Evolutionary conservation across 2,888 invertebrate genomes (phyloP).

Genomic region (Eubasilissa splendida): DNA sequence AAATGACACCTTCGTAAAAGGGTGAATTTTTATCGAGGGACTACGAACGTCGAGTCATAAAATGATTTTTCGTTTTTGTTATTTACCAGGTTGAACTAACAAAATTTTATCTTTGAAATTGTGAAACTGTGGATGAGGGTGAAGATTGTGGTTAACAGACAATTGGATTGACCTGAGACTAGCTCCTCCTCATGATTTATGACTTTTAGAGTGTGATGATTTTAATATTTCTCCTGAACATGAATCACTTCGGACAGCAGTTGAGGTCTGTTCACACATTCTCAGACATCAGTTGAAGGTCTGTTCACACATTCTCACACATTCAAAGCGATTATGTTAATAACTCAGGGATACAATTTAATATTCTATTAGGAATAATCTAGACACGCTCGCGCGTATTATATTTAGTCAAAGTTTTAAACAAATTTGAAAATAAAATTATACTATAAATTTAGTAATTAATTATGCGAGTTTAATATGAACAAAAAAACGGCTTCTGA

Average conservation of each 20-base stretch:
- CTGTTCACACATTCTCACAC: slow-evolving; percentile 31
- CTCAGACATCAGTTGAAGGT: slow-evolving; percentile 9
- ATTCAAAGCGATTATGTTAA: slow-evolving; percentile 15
- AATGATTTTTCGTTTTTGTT: too few species aligned
- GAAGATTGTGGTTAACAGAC: slow-evolving; percentile 24
- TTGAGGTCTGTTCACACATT: slow-evolving; percentile 1
- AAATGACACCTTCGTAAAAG: slow-evolving; percentile 5
- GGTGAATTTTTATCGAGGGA: neutral
- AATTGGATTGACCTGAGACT: slow-evolving; percentile 25
- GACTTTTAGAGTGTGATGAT: slow-evolving; percentile 51
- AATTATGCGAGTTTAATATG: too few species aligned
- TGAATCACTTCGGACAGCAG: slow-evolving; percentile 44
- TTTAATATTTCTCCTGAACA: slow-evolving; percentile 50
- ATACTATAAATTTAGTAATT: too few species aligned
- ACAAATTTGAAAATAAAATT: too few species aligned
- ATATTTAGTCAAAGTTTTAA: too few species aligned
- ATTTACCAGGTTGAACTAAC: too few species aligned
- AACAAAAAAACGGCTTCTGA: too few species aligned
- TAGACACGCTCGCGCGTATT: too few species aligned
- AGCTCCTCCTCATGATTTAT: slow-evolving; percentile 45
- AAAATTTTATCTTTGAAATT: neutral
- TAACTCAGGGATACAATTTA: neutral
- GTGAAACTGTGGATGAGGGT: neutral
- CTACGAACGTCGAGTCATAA: too few species aligned
- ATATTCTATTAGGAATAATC: too few species aligned